Base-by-base conservation (phyloP, 2,888 invertebrate genomes). In the Perdita meconis region DNA sequence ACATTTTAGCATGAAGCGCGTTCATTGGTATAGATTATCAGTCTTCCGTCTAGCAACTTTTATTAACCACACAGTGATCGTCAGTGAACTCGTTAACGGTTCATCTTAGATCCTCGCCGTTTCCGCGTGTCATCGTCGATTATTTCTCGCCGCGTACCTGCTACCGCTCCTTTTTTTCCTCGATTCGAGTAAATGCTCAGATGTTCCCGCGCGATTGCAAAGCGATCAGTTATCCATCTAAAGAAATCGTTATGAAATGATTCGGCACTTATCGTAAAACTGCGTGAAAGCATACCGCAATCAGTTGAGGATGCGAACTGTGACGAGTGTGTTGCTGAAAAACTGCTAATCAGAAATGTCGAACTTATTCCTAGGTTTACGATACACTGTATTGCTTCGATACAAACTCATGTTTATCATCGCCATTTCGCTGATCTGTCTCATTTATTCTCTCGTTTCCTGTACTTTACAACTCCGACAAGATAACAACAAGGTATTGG, bases 51-150 rank as follows among this genome's bases (percentile, higher is more conserved):
- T 56, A n/a, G 30, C 19, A 30, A 34, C 26, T 53, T 64, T 64
- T 56, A 56, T 56, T 56, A 66, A 19, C 44, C 12, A 24, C 65
- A 0, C 34, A 30, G 44, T 47, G 56, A 56, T 66, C 44, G 55
- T n/a, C 34, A 26, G n/a, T 26, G 55, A 34, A 66, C 55, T 66
- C 56, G 65, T 55, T 66, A 66, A 66, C 65, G 65, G 65, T 66
- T 56, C 44, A 66, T 66, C 40, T 56, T 34, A 42, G 34, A 34
- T n/a, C 56, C 44, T 19, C 13, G 19, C 10, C 12, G 42, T 55
- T 44, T 30, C 16, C 55, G 13, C 38, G 65, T 13, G 65, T 50
- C 40, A 44, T 56, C 65, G 44, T 36, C 56, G 22, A 66, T 65
- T 65, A 65, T 36, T 16, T 16, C 40, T 55, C 22, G n/a, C 38